Evolutionary conservation across 2,888 invertebrate genomes (phyloP).

Genomic region (Hetaerina titia): DNA sequence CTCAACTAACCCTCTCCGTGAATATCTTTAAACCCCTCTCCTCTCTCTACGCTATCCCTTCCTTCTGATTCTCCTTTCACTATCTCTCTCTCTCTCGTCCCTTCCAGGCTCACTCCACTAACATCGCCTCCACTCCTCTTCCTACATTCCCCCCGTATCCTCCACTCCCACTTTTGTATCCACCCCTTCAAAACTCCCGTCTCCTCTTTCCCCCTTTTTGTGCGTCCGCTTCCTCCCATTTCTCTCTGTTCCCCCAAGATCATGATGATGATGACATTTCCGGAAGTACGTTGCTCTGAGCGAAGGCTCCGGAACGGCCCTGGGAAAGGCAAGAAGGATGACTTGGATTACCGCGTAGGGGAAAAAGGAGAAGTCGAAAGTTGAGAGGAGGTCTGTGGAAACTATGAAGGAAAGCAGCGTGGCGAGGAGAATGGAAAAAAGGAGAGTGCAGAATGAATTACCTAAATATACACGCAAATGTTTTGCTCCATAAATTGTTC

Average conservation of each 20-base stretch:
- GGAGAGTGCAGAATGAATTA: too few relatives aligned
- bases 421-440: too few relatives aligned
- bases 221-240: background rate
- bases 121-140: background rate
- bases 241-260: conserved; percentile 22
- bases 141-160: background rate
- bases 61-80: background rate
- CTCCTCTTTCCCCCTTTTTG: background rate
- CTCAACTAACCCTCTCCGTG: background rate
- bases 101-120: background rate
- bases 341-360: background rate
- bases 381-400: too few relatives aligned
- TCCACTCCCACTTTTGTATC: background rate
- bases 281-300: conserved; percentile 27
- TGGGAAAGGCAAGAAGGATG: background rate
- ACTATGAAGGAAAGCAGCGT: too few relatives aligned
- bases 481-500: too few relatives aligned
- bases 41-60: background rate
- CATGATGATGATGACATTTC: conserved; percentile 35
- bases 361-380: too few relatives aligned
- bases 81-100: background rate
- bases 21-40: background rate
- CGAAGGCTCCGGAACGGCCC: conserved; percentile 19
- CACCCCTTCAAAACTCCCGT: background rate
- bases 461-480: too few relatives aligned